These are phyloP conservation scores for Poeciliopsis turrubarensis DNA, from an alignment of 2,113 vertebrate species.

Conservation along the genomic window DNA sequence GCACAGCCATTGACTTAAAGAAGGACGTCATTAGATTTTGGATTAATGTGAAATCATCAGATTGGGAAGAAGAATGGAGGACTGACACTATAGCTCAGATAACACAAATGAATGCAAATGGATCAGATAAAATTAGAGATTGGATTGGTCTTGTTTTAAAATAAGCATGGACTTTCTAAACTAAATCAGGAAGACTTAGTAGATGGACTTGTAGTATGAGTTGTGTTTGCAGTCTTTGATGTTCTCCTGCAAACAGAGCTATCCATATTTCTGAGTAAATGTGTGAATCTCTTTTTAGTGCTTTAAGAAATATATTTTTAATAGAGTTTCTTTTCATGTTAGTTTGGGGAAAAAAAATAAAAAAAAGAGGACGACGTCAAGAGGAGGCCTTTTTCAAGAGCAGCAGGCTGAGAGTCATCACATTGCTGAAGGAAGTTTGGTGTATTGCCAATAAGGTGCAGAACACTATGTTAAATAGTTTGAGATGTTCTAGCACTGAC, in stretches of 20 bases:
- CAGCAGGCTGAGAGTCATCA: conserved; percentile 19
- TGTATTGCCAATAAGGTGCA: conserved; percentile 1
- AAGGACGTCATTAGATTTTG: background rate
- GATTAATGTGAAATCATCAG: background rate
- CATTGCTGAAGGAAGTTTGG: conserved; percentile 15
- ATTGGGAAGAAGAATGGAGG: background rate
- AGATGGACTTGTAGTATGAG: background rate
- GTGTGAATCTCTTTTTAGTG: background rate
- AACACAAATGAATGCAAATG: background rate
- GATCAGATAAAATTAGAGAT: background rate
- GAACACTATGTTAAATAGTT: background rate
- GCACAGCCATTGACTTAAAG: background rate
- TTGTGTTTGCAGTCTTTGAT: background rate
- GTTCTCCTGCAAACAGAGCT: background rate
- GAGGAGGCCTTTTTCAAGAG: conserved; percentile 17
- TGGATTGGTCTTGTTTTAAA: background rate
- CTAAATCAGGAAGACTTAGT: conserved; percentile 11
- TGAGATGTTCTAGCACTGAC: conserved; percentile 19
- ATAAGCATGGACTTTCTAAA: conserved; percentile 3
- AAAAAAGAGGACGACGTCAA: background rate
- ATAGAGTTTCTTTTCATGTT: background rate
- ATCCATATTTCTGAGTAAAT: background rate
- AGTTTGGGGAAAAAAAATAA: conserved; percentile 6
- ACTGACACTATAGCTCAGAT: background rate
- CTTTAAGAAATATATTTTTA: background rate